phyloP scores from a whole-genome alignment of 2,888 invertebrate genomes.

The Synanthedon andrenaeformis region DNA sequence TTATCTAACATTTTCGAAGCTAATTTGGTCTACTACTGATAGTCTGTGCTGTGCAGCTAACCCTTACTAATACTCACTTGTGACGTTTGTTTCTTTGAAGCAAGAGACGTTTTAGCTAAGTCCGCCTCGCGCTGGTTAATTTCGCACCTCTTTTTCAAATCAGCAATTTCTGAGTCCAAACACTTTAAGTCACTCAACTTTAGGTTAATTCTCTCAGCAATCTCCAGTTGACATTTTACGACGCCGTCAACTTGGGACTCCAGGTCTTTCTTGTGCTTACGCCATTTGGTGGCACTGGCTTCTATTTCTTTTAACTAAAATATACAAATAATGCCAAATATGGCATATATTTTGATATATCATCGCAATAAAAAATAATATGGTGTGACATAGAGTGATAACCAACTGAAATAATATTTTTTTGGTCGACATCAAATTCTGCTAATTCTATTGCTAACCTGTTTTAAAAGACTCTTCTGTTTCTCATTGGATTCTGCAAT shows the following conservation, averaged over 20 bases:
- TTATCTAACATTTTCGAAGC: too few species aligned
- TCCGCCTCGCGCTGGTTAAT: slow-evolving; percentile 26
- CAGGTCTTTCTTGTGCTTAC: slow-evolving; percentile 42
- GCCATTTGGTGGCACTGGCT: slow-evolving; percentile 38
- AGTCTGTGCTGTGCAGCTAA: slow-evolving; percentile 4
- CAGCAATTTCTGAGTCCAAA: slow-evolving; percentile 33
- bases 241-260: slow-evolving; percentile 34
- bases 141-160: slow-evolving; percentile 31
- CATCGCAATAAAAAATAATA: too few species aligned
- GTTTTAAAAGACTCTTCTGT: slow-evolving; percentile 17
- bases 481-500: slow-evolving; percentile 33
- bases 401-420: slow-evolving; percentile 7
- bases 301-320: slow-evolving; percentile 41
- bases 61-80: slow-evolving; percentile 25
- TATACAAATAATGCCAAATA: too few species aligned
- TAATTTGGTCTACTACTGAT: too few species aligned
- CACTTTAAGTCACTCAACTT: slow-evolving; percentile 41
- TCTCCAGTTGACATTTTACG: slow-evolving; percentile 30
- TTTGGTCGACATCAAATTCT: too few species aligned
- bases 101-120: slow-evolving; percentile 18
- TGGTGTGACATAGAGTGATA: neutral
- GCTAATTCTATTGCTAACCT: slow-evolving; percentile 23
- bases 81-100: slow-evolving; percentile 27
- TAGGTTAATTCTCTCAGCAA: slow-evolving; percentile 30
- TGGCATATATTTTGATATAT: neutral